These are phyloP conservation scores for Stegodyphus dumicola DNA, from an alignment of 1,140 invertebrate species.

Conservation along the genomic window DNA sequence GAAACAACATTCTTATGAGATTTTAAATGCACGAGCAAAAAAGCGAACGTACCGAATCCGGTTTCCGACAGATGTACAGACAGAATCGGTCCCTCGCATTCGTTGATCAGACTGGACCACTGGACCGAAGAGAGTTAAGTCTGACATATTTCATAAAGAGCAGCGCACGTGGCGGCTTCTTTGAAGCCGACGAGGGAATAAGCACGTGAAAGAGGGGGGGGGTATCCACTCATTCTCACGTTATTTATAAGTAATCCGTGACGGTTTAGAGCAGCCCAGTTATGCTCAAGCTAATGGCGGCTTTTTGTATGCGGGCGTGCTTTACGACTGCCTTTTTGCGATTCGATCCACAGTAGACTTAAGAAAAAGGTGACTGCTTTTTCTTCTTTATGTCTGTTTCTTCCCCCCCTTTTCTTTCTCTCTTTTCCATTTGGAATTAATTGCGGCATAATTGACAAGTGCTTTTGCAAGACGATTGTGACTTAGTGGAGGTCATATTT, in stretches of 20 bases:
- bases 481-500: conserved; percentile 14
- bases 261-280: conserved; percentile 7
- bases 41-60: too few species aligned
- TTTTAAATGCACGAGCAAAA: too few species aligned
- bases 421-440: conserved; percentile 17
- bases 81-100: too few species aligned
- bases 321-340: conserved; percentile 21
- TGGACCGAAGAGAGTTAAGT: neutral
- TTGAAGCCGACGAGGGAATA: conserved; percentile 5
- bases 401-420: neutral
- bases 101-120: too few species aligned
- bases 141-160: conserved; percentile 42
- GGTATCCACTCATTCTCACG: conserved; percentile 10
- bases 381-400: too few species aligned
- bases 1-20: too few species aligned
- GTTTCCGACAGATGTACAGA: too few species aligned
- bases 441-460: conserved; percentile 45
- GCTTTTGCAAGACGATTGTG: neutral
- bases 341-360: neutral
- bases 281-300: conserved; percentile 38
- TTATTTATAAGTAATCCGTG: conserved; percentile 61
- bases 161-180: conserved; percentile 26
- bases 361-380: too few species aligned
- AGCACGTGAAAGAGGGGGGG: neutral
- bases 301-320: conserved; percentile 15